phyloP scores from a whole-genome alignment of 2,797 vertebrate species.

The Picus viridis region DNA sequence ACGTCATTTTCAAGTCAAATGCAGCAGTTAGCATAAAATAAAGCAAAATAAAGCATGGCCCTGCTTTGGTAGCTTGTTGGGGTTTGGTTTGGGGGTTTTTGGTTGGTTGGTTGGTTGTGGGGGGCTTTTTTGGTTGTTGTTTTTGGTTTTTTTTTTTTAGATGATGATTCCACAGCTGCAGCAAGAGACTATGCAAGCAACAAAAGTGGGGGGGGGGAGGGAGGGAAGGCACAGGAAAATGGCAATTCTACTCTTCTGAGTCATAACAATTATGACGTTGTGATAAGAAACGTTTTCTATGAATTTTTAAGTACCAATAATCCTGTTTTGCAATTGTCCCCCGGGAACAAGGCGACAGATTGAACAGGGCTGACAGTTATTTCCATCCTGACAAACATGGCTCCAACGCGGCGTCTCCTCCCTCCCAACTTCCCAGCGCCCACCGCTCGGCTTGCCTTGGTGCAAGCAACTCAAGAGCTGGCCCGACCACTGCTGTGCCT shows the following conservation, averaged over 20 bases:
- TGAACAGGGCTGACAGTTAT: constrained; percentile 68
- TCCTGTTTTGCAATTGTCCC: constrained; percentile 72
- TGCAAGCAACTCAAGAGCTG: background rate
- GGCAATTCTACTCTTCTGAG: constrained; percentile 81
- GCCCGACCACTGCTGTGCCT: background rate
- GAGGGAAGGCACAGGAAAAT: constrained; percentile 68
- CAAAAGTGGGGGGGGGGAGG: constrained; percentile 54
- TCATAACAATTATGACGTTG: constrained; percentile 80
- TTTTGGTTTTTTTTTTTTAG: background rate
- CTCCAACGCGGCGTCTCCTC: constrained; percentile 22
- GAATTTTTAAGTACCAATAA: constrained; percentile 80
- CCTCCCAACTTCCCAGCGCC: constrained; percentile 40
- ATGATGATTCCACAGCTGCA: constrained; percentile 74
- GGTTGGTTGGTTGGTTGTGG: background rate
- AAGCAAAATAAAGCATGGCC: constrained; percentile 79
- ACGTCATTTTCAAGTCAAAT: constrained; percentile 84
- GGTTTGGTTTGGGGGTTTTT: background rate
- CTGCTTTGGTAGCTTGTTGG: background rate
- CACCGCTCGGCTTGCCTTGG: background rate
- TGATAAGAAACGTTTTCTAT: constrained; percentile 80
- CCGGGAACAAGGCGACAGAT: constrained; percentile 50
- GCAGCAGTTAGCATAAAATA: constrained; percentile 81
- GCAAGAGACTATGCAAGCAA: constrained; percentile 60
- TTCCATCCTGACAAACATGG: constrained; percentile 54
- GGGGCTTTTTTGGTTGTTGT: too few relatives aligned